Conservation (phyloP, 2,888 invertebrate species). For the Liposcelis brunnea region DNA sequence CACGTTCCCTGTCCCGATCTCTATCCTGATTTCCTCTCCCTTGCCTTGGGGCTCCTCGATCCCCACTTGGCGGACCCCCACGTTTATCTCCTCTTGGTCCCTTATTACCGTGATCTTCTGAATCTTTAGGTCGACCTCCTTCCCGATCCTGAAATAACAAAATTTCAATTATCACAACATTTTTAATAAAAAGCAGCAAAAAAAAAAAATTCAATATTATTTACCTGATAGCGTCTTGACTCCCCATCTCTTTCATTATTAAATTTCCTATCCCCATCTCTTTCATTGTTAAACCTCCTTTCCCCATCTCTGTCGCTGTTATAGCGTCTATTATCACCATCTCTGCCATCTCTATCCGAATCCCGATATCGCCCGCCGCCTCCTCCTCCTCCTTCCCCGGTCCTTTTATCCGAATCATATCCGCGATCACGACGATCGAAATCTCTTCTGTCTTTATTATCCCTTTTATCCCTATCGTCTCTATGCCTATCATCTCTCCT, state of each 20-base stretch:
- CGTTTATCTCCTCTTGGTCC: conserved; percentile 16
- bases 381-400: conserved; percentile 15
- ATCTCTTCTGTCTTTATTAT: not conserved
- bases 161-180: conserved; percentile 7
- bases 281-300: no score
- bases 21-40: conserved; percentile 8
- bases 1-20: conserved; percentile 14
- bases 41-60: conserved; percentile 12
- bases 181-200: not conserved
- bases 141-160: conserved; percentile 12
- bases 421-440: conserved; percentile 1
- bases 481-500: conserved; percentile 1
- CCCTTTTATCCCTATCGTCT: not conserved
- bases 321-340: no score
- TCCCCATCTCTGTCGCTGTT: no score
- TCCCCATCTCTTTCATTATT: no score
- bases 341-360: not conserved
- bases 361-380: conserved; percentile 16
- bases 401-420: conserved; percentile 9
- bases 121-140: conserved; percentile 16
- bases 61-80: not conserved
- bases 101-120: conserved; percentile 18
- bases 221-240: no score
- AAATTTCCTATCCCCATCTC: no score
- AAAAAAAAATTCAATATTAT: not conserved